Evolutionary conservation across 2,113 vertebrate species (phyloP).

Genomic region (Erinaceus europaeus): DNA sequence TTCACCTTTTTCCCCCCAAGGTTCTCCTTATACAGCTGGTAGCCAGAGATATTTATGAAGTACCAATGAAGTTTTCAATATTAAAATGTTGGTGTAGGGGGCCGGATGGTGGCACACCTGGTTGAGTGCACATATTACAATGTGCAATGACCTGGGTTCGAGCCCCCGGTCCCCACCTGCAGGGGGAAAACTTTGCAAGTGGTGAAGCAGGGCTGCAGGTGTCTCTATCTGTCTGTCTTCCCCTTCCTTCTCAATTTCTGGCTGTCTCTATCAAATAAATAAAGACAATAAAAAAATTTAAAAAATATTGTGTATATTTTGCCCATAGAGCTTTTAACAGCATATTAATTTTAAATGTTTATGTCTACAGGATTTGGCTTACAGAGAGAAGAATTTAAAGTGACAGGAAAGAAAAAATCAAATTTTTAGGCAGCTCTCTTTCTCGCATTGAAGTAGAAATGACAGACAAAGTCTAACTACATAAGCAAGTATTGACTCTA

Average conservation of each 20-base stretch:
- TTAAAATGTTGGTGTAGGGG: background rate
- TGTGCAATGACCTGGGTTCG: too few relatives aligned
- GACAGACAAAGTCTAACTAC: background rate
- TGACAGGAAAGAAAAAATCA: background rate
- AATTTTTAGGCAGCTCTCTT: background rate
- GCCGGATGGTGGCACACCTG: too few relatives aligned
- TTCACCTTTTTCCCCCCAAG: slow-evolving; percentile 16
- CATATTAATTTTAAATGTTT: slow-evolving; percentile 3
- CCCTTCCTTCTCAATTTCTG: too few relatives aligned
- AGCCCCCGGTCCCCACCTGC: too few relatives aligned
- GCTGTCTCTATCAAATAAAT: too few relatives aligned
- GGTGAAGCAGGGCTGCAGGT: too few relatives aligned
- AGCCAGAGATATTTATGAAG: background rate
- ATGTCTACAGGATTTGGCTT: slow-evolving; percentile 6
- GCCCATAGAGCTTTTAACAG: background rate
- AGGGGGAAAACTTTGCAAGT: too few relatives aligned
- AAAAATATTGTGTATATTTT: background rate
- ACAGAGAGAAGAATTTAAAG: background rate
- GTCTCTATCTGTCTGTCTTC: too few relatives aligned
- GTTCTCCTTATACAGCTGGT: background rate
- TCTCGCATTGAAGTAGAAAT: background rate
- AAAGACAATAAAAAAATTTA: too few relatives aligned
- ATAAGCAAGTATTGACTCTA: background rate
- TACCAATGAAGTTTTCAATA: background rate
- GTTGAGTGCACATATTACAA: too few relatives aligned